Conservation (phyloP, 2,888 invertebrate genomes). For the Odontocolon sp. region DNA sequence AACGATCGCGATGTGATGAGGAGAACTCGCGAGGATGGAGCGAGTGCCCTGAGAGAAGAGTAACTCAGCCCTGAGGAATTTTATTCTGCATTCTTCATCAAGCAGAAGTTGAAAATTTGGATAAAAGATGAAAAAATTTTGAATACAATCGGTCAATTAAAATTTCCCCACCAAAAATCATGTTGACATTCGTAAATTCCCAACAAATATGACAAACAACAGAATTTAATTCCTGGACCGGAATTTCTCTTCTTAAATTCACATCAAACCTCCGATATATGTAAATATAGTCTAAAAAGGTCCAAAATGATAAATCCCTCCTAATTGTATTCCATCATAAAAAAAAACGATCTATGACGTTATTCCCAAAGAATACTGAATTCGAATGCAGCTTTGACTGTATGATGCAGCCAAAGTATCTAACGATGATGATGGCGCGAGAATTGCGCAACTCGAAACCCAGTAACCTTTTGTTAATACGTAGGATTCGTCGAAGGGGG, state of each 20-base stretch:
- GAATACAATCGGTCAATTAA: no score
- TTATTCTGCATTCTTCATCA: conserved; percentile 48
- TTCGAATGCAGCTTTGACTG: background rate
- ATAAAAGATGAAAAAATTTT: background rate
- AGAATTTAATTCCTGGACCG: no score
- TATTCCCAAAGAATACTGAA: background rate
- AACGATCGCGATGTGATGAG: conserved; percentile 59
- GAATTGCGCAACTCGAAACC: conserved; percentile 74
- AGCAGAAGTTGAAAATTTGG: conserved; percentile 14
- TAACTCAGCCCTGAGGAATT: conserved; percentile 36
- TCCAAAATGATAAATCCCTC: no score
- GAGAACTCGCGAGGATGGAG: conserved; percentile 46
- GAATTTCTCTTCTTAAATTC: no score
- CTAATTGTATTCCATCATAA: no score
- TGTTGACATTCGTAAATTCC: no score
- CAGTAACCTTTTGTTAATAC: conserved; percentile 73
- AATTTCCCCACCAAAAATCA: no score
- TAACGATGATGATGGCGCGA: conserved; percentile 22
- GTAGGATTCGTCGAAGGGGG: conserved; percentile 9
- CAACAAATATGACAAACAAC: no score
- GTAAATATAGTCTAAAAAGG: no score
- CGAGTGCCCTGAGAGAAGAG: conserved; percentile 10
- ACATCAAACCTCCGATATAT: no score
- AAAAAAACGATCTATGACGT: background rate
- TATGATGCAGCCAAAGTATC: conserved; percentile 19